A percentile compares a stretch with the other conserved stretches of the same genome.
Evolutionary conservation across 2,888 invertebrate genomes (phyloP).

Genomic region (Meiosimyza platycephala): DNA sequence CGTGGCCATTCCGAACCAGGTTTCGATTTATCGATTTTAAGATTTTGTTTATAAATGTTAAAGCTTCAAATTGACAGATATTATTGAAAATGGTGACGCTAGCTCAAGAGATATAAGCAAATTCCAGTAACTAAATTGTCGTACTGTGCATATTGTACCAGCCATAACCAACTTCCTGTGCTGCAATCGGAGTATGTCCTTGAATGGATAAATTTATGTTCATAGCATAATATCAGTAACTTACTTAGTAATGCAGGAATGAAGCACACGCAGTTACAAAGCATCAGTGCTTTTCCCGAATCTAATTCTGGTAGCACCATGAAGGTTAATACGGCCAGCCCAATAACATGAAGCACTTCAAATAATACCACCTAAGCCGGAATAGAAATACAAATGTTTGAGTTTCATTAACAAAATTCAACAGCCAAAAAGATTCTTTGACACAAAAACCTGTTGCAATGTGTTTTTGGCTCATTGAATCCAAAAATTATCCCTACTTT

Average conservation of each 20-base stretch:
- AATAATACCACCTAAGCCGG: constrained; percentile 72
- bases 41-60: too few species aligned
- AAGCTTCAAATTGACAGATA: too few species aligned
- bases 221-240: constrained; percentile 43
- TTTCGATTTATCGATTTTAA: too few species aligned
- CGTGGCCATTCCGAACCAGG: too few species aligned
- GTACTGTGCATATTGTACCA: too few species aligned
- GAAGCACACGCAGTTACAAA: constrained; percentile 86
- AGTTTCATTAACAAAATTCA: background rate
- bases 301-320: constrained; percentile 83
- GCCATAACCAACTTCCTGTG: too few species aligned
- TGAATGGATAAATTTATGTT: background rate
- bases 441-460: background rate
- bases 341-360: constrained; percentile 83
- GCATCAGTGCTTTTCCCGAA: constrained; percentile 83
- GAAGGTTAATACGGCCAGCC: constrained; percentile 81
- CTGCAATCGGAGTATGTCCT: too few species aligned
- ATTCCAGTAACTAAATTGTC: too few species aligned
- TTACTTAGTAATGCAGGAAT: constrained; percentile 82
- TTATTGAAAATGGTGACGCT: too few species aligned
- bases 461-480: background rate
- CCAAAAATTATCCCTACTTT: too few species aligned
- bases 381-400: constrained; percentile 25
- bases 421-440: background rate
- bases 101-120: too few species aligned